Conservation (phyloP, 2,888 invertebrate species). For the Andrena praecox region DNA sequence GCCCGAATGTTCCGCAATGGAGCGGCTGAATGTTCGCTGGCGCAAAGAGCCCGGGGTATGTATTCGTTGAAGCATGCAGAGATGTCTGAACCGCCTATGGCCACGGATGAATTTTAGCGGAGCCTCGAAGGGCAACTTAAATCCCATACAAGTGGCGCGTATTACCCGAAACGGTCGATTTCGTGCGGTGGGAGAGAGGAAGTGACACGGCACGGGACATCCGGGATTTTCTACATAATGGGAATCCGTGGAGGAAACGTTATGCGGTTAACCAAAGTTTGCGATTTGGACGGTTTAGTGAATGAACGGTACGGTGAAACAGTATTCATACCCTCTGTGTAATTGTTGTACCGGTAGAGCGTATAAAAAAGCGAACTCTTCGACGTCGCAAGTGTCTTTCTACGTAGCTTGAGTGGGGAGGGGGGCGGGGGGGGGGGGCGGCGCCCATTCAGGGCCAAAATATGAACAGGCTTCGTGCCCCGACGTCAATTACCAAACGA, state of each 20-base stretch:
- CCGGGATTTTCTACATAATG: slow-evolving; percentile 67
- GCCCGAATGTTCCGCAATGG: neutral
- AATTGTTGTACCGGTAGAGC: slow-evolving; percentile 12
- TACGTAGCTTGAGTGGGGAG: neutral
- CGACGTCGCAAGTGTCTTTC: too few species aligned
- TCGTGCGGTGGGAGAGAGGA: slow-evolving; percentile 63
- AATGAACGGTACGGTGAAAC: slow-evolving; percentile 42
- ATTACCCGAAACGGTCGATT: slow-evolving; percentile 43
- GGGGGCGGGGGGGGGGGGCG: neutral
- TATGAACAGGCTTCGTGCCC: neutral
- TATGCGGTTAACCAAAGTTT: slow-evolving; percentile 76
- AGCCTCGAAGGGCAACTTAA: neutral
- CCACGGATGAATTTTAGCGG: too few species aligned
- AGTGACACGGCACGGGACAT: slow-evolving; percentile 67
- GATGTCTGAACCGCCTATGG: too few species aligned
- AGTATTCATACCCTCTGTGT: slow-evolving; percentile 29
- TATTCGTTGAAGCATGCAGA: neutral
- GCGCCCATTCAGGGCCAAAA: neutral
- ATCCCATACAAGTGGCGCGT: slow-evolving; percentile 4
- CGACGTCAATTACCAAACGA: neutral
- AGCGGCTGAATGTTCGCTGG: neutral
- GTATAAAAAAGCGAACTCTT: neutral
- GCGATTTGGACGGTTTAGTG: slow-evolving; percentile 58
- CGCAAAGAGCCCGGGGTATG: neutral
- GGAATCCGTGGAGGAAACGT: slow-evolving; percentile 68